Evolutionary conservation across 2,797 vertebrate genomes (phyloP).

Genomic region (Helicolenus hilgendorfi): DNA sequence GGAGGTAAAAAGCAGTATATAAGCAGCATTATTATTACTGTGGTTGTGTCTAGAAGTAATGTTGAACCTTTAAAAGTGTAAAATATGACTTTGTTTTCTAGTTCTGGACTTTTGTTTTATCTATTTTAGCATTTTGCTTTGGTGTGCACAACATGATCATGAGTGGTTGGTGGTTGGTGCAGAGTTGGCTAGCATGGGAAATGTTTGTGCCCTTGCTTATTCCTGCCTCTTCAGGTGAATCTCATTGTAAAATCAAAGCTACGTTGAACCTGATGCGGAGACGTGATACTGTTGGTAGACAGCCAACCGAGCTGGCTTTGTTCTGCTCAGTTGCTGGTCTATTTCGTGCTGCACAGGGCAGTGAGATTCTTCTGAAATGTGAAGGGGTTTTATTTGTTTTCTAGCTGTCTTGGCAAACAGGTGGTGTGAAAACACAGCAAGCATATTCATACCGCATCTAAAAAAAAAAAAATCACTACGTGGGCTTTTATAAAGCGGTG

Average conservation of each 20-base stretch:
- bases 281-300: not conserved
- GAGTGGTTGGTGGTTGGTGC: not conserved
- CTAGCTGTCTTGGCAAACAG: constrained; percentile 53
- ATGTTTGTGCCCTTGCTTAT: not conserved
- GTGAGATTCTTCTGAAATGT: constrained; percentile 46
- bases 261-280: constrained; percentile 4
- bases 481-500: constrained; percentile 5
- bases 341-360: constrained; percentile 17
- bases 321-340: constrained; percentile 27
- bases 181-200: not conserved
- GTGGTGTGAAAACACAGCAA: constrained; percentile 46
- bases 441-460: constrained; percentile 28
- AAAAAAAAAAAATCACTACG: not conserved
- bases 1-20: too few relatives aligned
- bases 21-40: too few relatives aligned
- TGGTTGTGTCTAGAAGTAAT: too few relatives aligned
- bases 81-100: not conserved
- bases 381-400: constrained; percentile 62
- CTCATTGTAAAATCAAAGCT: not conserved
- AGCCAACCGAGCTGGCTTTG: constrained; percentile 10
- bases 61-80: not conserved
- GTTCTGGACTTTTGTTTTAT: not conserved
- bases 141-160: not conserved
- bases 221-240: not conserved
- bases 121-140: not conserved